Conservation (phyloP, 1,140 invertebrate species). For the Drosophila hydei region DNA sequence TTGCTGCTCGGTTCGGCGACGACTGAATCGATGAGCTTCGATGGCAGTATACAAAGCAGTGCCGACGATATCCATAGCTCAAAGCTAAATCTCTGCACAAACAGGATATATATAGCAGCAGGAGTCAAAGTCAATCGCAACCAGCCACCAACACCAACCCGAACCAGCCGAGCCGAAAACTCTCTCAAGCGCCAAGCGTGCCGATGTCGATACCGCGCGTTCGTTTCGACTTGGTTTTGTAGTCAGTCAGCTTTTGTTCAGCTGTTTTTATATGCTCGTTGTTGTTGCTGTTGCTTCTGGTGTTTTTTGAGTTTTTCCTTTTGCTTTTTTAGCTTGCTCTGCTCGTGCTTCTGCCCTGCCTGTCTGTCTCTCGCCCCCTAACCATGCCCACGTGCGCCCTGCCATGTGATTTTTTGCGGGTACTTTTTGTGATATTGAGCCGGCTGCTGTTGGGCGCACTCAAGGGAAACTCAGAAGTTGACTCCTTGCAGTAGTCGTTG, state of each 20-base stretch:
- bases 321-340: not conserved
- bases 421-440: conserved; percentile 61
- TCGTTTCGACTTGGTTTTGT: conserved; percentile 72
- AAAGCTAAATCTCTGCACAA: conserved; percentile 80
- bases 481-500: conserved; percentile 18
- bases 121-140: conserved; percentile 71
- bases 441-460: conserved; percentile 47
- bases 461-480: conserved; percentile 69
- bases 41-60: conserved; percentile 33
- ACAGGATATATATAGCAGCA: conserved; percentile 68
- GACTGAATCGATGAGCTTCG: conserved; percentile 68
- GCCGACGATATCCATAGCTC: conserved; percentile 74
- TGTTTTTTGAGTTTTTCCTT: conserved; percentile 37
- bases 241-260: conserved; percentile 73
- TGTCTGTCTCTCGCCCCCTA: not conserved
- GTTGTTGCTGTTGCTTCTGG: conserved; percentile 10
- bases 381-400: not conserved
- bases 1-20: conserved; percentile 11
- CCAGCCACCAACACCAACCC: not conserved
- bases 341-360: conserved; percentile 19
- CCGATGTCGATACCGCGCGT: conserved; percentile 57
- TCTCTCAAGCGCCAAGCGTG: conserved; percentile 40
- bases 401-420: conserved; percentile 64
- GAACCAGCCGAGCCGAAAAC: conserved; percentile 19
- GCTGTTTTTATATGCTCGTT: conserved; percentile 36